Evolutionary conservation across 2,797 vertebrate genomes (phyloP).

Genomic region (Taeniopygia guttata): DNA sequence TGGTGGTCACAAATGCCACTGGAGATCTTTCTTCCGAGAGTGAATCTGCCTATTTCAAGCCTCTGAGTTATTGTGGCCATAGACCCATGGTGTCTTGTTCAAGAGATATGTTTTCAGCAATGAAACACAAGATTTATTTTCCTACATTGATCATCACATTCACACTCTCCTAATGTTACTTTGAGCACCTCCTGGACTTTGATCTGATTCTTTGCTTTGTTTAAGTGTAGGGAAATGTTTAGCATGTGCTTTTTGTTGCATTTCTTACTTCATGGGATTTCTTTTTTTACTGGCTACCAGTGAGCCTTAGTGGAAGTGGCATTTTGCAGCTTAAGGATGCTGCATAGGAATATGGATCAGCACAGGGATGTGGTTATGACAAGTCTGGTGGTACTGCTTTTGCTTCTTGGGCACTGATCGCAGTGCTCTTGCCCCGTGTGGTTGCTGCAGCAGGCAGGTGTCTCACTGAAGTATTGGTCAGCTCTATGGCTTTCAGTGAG

Average conservation of each 20-base stretch:
- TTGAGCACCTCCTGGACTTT: background rate
- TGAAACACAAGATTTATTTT: background rate
- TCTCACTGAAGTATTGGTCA: background rate
- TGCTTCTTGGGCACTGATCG: background rate
- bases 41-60: background rate
- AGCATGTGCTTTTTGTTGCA: background rate
- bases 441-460: background rate
- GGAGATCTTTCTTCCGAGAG: background rate
- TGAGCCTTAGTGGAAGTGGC: background rate
- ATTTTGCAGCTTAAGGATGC: background rate
- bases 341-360: background rate
- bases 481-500: background rate
- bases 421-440: accelerated
- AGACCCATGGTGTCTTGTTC: background rate
- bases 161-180: background rate
- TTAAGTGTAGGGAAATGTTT: background rate
- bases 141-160: background rate
- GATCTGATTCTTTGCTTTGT: background rate
- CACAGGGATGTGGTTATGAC: background rate
- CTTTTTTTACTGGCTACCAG: background rate
- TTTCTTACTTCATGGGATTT: background rate
- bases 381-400: background rate
- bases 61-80: background rate
- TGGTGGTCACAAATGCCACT: background rate
- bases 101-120: background rate